Evolutionary conservation across 2,888 invertebrate species (phyloP).

Genomic region (Scelioninae gen. 1): DNA sequence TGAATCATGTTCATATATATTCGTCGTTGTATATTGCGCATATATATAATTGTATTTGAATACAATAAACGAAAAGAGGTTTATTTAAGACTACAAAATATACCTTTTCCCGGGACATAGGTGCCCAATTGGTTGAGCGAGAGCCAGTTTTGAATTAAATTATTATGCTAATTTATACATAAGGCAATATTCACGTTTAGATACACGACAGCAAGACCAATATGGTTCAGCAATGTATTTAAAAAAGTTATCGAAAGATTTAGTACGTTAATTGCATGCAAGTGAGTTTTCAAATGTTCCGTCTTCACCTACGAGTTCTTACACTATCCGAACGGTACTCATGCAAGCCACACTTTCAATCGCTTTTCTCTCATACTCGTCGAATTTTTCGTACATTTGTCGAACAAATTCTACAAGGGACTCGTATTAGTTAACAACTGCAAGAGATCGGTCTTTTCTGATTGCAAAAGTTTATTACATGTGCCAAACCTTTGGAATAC

Average conservation of each 20-base stretch:
- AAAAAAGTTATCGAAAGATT: constrained; percentile 81
- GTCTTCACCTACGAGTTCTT: not conserved
- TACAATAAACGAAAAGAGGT: no score
- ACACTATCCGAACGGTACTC: not conserved
- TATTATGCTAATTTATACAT: no score
- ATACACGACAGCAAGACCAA: constrained; percentile 46
- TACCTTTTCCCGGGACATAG: no score
- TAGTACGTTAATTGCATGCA: constrained; percentile 12
- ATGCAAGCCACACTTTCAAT: constrained; percentile 1
- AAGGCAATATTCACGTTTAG: constrained; percentile 59
- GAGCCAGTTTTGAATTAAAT: no score
- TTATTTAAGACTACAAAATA: no score
- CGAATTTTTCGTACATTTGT: constrained; percentile 35
- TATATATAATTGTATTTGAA: no score
- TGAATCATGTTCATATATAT: no score
- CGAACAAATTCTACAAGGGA: constrained; percentile 3
- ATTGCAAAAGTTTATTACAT: constrained; percentile 49
- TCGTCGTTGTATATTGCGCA: no score
- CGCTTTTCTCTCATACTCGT: constrained; percentile 38
- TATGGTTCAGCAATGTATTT: constrained; percentile 67
- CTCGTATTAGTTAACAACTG: constrained; percentile 45
- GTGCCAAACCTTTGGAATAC: constrained; percentile 47
- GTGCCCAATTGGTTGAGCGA: no score
- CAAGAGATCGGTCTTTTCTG: constrained; percentile 35
- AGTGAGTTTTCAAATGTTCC: constrained; percentile 31